Conservation (phyloP, 2,888 invertebrate genomes). For the Tetragonisca angustula region DNA sequence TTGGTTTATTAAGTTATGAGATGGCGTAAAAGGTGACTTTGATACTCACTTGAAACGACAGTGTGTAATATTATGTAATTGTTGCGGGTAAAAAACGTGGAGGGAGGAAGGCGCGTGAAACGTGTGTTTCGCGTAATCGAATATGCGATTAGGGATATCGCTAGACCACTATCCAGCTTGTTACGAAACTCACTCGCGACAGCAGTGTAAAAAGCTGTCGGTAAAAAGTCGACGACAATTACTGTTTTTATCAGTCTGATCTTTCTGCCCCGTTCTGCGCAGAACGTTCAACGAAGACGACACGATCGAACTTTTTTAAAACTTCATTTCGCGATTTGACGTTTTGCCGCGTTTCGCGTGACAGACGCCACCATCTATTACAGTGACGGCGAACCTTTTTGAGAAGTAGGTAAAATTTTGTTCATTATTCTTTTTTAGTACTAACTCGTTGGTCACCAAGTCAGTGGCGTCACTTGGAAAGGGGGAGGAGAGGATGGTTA, state of each 20-base stretch:
- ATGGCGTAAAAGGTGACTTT: neutral
- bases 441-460: too few relatives aligned
- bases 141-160: conserved; percentile 19
- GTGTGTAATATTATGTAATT: neutral
- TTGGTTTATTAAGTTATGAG: neutral
- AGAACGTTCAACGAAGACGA: neutral
- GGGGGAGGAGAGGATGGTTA: too few relatives aligned
- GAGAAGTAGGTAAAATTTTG: too few relatives aligned
- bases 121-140: conserved; percentile 18
- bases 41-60: neutral
- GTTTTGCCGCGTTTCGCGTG: neutral
- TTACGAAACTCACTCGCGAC: conserved; percentile 10
- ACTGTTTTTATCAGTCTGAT: neutral
- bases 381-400: too few relatives aligned
- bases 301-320: neutral
- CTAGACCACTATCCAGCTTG: neutral
- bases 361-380: too few relatives aligned
- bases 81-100: neutral
- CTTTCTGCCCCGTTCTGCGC: neutral
- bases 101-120: neutral
- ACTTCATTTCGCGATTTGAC: neutral
- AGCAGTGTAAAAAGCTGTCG: neutral
- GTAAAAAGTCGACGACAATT: conserved; percentile 2
- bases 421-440: too few relatives aligned
- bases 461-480: too few relatives aligned